phyloP scores from a whole-genome alignment of 2,113 vertebrate species.

The Hippocampus barbouri region DNA sequence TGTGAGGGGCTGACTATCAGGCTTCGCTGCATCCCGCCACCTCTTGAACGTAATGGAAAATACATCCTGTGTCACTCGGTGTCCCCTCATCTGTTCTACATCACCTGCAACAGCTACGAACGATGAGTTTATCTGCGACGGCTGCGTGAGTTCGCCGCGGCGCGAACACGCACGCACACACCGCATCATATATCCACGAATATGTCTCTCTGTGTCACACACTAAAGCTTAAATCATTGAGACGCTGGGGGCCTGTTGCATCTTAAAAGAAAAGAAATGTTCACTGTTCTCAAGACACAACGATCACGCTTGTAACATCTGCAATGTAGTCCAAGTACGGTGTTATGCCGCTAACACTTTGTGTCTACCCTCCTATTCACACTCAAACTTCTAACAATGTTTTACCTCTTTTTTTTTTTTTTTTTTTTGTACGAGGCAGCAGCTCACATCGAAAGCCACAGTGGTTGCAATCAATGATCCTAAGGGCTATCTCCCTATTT shows the following conservation, averaged over 20 bases:
- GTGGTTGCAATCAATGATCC: no score
- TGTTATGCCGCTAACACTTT: no score
- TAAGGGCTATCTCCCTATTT: no score
- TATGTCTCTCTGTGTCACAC: conserved; percentile 4
- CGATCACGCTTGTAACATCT: no score
- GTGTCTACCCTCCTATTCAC: no score
- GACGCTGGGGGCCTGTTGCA: conserved; percentile 32
- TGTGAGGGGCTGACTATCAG: conserved; percentile 44
- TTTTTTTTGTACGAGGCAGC: no score
- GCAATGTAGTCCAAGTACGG: no score
- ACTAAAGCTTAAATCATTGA: conserved; percentile 15
- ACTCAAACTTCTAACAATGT: no score
- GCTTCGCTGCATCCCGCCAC: conserved; percentile 30
- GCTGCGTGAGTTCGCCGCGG: conserved; percentile 10
- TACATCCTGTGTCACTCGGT: conserved; percentile 41
- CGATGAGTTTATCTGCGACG: conserved; percentile 51
- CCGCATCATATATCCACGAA: neutral
- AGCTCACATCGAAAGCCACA: no score
- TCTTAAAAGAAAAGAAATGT: conserved; percentile 24
- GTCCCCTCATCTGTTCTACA: conserved; percentile 59
- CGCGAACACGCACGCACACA: neutral
- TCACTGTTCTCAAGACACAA: no score
- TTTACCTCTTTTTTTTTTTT: no score
- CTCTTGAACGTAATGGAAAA: conserved; percentile 56
- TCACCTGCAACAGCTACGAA: conserved; percentile 57